These are phyloP conservation scores for Melieria crassipennis DNA, from an alignment of 2,888 invertebrate genomes.

Conservation along the genomic window DNA sequence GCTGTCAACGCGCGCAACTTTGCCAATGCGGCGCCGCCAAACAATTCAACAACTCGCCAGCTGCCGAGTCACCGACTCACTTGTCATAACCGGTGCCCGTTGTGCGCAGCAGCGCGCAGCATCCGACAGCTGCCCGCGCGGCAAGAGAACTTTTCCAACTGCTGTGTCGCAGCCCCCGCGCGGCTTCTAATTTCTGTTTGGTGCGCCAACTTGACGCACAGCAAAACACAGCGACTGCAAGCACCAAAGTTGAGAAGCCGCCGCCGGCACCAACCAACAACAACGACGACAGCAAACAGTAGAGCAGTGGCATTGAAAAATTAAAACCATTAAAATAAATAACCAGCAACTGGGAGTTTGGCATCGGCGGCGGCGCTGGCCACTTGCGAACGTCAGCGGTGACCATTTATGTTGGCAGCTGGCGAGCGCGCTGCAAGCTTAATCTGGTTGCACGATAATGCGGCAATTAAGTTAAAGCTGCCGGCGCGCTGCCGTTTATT, in stretches of 20 bases:
- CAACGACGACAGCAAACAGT: background rate
- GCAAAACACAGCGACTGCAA: background rate
- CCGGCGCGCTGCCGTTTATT: background rate
- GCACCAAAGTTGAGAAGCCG: background rate
- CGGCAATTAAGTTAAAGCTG: background rate
- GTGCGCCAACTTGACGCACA: background rate
- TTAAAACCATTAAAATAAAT: constrained; percentile 49
- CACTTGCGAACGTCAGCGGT: constrained; percentile 1
- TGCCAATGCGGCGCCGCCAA: background rate
- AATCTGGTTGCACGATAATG: too few species aligned
- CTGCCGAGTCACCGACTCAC: background rate
- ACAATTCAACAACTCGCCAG: constrained; percentile 5
- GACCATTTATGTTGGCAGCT: too few species aligned
- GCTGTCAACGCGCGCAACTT: background rate
- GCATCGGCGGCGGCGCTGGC: constrained; percentile 40
- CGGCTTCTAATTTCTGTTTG: too few species aligned
- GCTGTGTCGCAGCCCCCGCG: too few species aligned
- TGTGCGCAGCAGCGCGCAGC: too few species aligned
- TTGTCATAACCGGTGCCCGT: too few species aligned
- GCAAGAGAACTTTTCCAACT: too few species aligned
- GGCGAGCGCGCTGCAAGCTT: too few species aligned
- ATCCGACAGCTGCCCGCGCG: too few species aligned
- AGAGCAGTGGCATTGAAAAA: constrained; percentile 44
- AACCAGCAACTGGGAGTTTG: constrained; percentile 45
- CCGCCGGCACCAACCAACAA: background rate